These are phyloP conservation scores for Drosophila anomelani DNA, from an alignment of 2,888 invertebrate species.

Conservation along the genomic window DNA sequence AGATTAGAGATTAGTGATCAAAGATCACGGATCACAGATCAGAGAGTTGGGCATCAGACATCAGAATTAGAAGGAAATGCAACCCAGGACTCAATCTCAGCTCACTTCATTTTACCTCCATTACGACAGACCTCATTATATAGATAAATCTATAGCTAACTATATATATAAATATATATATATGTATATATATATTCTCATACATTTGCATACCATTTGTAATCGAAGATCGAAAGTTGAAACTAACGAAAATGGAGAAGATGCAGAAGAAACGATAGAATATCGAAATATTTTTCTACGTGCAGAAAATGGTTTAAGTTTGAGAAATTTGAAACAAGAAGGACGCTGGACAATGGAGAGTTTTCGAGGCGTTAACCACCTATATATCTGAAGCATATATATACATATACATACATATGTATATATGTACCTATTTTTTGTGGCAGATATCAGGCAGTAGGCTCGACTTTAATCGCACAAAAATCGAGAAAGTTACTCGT, in stretches of 20 bases:
- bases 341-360: background rate
- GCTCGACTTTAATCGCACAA: constrained; percentile 10
- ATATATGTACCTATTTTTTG: constrained; percentile 9
- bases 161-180: constrained; percentile 13
- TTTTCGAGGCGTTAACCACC: background rate
- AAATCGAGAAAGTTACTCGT: background rate
- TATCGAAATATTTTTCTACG: constrained; percentile 61
- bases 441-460: background rate
- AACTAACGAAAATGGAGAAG: background rate
- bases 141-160: constrained; percentile 17
- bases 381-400: constrained; percentile 1
- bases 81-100: constrained; percentile 17
- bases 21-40: constrained; percentile 12
- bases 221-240: constrained; percentile 7
- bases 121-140: constrained; percentile 24
- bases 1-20: background rate
- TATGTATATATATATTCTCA: constrained; percentile 36
- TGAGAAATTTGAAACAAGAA: background rate
- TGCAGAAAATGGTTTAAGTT: constrained; percentile 34
- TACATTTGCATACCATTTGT: constrained; percentile 35
- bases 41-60: no score
- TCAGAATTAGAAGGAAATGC: background rate
- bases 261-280: background rate
- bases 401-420: background rate
- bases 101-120: constrained; percentile 21